Conservation (phyloP, 2,888 invertebrate genomes). For the Callosobruchus maculatus region DNA sequence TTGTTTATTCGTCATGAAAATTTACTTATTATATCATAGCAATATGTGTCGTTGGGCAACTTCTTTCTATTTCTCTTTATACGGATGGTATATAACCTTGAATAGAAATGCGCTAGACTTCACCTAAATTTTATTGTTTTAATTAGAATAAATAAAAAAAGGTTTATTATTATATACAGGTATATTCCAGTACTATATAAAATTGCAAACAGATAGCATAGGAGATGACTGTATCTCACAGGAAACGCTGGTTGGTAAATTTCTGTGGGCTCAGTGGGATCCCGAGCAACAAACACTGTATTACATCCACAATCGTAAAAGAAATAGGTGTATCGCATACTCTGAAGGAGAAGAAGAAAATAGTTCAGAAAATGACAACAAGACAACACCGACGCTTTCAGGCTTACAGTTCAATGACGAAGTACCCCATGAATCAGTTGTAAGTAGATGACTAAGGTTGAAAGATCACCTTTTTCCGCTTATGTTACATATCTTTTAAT, state of each 20-base stretch:
- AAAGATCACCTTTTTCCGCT: too few species aligned
- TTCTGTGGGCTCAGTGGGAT: slow-evolving; percentile 88
- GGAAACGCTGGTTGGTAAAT: slow-evolving; percentile 61
- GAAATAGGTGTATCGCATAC: slow-evolving; percentile 61
- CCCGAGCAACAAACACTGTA: slow-evolving; percentile 73
- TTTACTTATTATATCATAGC: too few species aligned
- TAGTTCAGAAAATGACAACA: slow-evolving; percentile 47
- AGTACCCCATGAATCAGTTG: slow-evolving; percentile 82
- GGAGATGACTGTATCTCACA: slow-evolving; percentile 22
- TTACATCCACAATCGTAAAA: slow-evolving; percentile 76
- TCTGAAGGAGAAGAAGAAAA: slow-evolving; percentile 57
- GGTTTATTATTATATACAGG: slow-evolving; percentile 36
- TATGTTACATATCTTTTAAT: too few species aligned
- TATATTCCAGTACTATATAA: slow-evolving; percentile 45
- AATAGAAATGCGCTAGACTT: too few species aligned
- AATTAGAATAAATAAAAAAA: too few species aligned
- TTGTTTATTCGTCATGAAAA: too few species aligned
- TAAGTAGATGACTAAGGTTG: slow-evolving; percentile 47
- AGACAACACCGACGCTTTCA: slow-evolving; percentile 70
- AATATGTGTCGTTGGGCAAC: too few species aligned
- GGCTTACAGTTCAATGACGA: slow-evolving; percentile 85
- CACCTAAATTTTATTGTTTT: neutral
- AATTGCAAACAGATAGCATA: slow-evolving; percentile 16
- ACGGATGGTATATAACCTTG: too few species aligned
- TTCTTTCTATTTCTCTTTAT: too few species aligned